phyloP scores from a whole-genome alignment of 2,888 invertebrate genomes.

The Euspilapteryx auroguttella region DNA sequence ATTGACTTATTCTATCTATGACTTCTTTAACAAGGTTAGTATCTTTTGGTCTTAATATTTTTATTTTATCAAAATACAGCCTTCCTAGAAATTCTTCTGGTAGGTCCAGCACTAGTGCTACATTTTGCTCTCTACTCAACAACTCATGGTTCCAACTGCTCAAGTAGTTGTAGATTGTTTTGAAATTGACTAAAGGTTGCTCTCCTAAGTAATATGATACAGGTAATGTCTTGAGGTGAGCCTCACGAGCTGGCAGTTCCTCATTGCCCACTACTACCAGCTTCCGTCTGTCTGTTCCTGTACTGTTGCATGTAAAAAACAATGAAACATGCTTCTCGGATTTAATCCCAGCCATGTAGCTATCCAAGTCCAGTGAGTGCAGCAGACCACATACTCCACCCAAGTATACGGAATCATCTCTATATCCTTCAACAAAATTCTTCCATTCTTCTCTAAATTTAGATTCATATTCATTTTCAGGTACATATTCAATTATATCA shows the following conservation, averaged over 20 bases:
- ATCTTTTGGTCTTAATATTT: constrained; percentile 11
- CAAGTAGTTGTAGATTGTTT: constrained; percentile 13
- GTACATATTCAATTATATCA: constrained; percentile 14
- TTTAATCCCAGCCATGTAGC: constrained; percentile 12
- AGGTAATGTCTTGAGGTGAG: constrained; percentile 13
- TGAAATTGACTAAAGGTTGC: constrained; percentile 13
- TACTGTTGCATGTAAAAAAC: constrained; percentile 13
- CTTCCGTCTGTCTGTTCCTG: constrained; percentile 15
- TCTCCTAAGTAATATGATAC: constrained; percentile 13
- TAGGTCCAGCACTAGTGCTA: constrained; percentile 14
- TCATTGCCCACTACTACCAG: constrained; percentile 15
- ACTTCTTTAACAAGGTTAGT: constrained; percentile 13
- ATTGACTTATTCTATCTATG: constrained; percentile 14
- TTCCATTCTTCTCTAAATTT: constrained; percentile 11
- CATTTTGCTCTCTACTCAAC: constrained; percentile 9
- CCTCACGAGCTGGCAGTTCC: constrained; percentile 9
- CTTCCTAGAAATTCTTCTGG: constrained; percentile 11
- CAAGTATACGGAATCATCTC: constrained; percentile 14
- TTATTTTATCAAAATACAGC: constrained; percentile 14
- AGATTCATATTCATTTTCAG: constrained; percentile 9
- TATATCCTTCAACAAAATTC: constrained; percentile 10
- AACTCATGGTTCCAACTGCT: constrained; percentile 16
- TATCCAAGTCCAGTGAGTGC: constrained; percentile 13
- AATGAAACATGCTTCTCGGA: constrained; percentile 15
- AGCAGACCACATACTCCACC: constrained; percentile 15